Percentiles rank a stretch among this genome's conserved stretches.
Evolutionary conservation across 2,797 vertebrate species (phyloP).

Genomic region (Staurois parvus): DNA sequence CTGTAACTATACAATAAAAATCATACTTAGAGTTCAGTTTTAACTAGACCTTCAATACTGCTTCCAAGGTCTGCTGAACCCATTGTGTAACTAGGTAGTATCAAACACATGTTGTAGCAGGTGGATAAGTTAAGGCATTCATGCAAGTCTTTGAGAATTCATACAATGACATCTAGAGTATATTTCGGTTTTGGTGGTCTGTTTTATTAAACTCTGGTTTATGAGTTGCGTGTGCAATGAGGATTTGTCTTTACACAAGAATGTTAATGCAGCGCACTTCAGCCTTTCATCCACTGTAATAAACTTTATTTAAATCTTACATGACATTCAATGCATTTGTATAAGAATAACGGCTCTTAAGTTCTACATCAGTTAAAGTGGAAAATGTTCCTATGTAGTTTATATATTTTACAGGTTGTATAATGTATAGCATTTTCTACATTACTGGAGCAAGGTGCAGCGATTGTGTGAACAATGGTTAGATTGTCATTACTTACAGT

Average conservation of each 20-base stretch:
- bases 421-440: neutral
- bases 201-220: conserved; percentile 7
- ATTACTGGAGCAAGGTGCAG: no score
- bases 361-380: neutral
- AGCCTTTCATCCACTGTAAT: conserved; percentile 1
- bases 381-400: neutral
- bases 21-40: no score
- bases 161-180: neutral
- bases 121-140: neutral
- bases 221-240: neutral
- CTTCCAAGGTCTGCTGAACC: no score
- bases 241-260: conserved; percentile 10
- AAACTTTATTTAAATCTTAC: conserved; percentile 11
- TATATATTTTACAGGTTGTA: neutral
- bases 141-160: neutral
- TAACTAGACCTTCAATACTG: no score
- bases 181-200: conserved; percentile 22
- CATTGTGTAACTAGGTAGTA: neutral
- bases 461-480: no score
- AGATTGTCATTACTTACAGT: no score
- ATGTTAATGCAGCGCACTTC: conserved; percentile 29
- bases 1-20: no score
- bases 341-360: neutral
- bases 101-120: neutral
- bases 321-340: conserved; percentile 24